Evolutionary conservation across 1,140 invertebrate genomes (phyloP).

Genomic region (Rhyacophila brunnea): DNA sequence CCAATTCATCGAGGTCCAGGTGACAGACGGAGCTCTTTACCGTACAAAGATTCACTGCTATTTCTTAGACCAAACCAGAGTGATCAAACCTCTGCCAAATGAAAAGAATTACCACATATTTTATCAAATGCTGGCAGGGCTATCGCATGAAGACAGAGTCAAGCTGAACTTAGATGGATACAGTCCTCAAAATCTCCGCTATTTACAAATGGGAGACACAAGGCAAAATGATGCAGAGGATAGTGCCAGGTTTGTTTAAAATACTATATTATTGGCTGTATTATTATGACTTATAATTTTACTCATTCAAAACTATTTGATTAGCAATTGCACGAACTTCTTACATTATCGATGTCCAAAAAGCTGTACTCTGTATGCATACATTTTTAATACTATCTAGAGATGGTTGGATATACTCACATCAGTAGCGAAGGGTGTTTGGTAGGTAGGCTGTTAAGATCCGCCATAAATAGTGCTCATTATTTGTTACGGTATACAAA

Average conservation of each 20-base stretch:
- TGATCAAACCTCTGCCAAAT: constrained; percentile 78
- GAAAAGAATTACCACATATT: constrained; percentile 98
- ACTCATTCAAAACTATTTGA: too few relatives aligned
- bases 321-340: too few relatives aligned
- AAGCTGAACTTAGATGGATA: constrained; percentile 85
- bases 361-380: too few relatives aligned
- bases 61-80: constrained; percentile 89
- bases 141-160: constrained; percentile 81
- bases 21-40: constrained; percentile 92
- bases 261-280: too few relatives aligned
- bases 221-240: constrained; percentile 77
- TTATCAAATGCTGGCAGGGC: constrained; percentile 92
- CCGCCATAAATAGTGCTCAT: too few relatives aligned
- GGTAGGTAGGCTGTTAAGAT: too few relatives aligned
- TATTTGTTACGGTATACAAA: too few relatives aligned
- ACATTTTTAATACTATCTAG: too few relatives aligned
- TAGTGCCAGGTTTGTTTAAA: constrained; percentile 51
- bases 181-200: constrained; percentile 74
- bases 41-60: constrained; percentile 95
- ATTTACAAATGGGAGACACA: constrained; percentile 74
- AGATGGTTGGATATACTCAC: too few relatives aligned
- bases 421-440: too few relatives aligned
- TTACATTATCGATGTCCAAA: too few relatives aligned
- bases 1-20: constrained; percentile 94
- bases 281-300: too few relatives aligned